A percentile compares a stretch with the other conserved stretches of the same genome.
Conservation (phyloP, 2,797 vertebrate genomes). For the Danio albolineatus region DNA sequence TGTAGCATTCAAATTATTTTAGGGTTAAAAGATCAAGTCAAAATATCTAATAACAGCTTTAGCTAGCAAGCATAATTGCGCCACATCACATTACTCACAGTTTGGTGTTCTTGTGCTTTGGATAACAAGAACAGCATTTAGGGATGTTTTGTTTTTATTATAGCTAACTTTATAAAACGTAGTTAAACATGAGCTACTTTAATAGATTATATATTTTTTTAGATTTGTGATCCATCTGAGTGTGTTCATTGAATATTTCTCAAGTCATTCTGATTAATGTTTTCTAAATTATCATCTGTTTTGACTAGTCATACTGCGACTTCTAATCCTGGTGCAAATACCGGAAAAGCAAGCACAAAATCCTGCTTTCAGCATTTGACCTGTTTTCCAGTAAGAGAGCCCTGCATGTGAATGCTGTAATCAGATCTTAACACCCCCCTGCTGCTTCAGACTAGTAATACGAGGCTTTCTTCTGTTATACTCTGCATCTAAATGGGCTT, state of each 20-base stretch:
- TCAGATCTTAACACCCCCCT: conserved; percentile 29
- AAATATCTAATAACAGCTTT: conserved; percentile 1
- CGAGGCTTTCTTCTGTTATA: not conserved
- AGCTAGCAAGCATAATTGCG: not conserved
- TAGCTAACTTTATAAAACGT: not conserved
- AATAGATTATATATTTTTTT: no score
- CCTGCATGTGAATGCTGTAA: conserved; percentile 36
- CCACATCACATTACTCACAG: not conserved
- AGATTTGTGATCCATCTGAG: no score
- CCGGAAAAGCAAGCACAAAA: conserved; percentile 1
- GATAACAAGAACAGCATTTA: not conserved
- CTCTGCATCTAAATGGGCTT: not conserved
- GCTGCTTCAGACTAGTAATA: conserved; percentile 25
- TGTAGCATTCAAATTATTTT: not conserved
- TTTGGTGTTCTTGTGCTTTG: not conserved
- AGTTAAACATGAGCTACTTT: not conserved
- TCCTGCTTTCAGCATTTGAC: conserved; percentile 21
- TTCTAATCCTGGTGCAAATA: conserved; percentile 5
- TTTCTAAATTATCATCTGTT: not conserved
- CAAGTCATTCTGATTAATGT: not conserved
- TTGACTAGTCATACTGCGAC: not conserved
- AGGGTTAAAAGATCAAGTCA: not conserved
- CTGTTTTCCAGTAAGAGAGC: conserved; percentile 19
- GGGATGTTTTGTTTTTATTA: no score
- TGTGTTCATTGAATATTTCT: no score